Evolutionary conservation across 2,113 vertebrate genomes (phyloP).

Genomic region (Boleophthalmus pectinirostris): DNA sequence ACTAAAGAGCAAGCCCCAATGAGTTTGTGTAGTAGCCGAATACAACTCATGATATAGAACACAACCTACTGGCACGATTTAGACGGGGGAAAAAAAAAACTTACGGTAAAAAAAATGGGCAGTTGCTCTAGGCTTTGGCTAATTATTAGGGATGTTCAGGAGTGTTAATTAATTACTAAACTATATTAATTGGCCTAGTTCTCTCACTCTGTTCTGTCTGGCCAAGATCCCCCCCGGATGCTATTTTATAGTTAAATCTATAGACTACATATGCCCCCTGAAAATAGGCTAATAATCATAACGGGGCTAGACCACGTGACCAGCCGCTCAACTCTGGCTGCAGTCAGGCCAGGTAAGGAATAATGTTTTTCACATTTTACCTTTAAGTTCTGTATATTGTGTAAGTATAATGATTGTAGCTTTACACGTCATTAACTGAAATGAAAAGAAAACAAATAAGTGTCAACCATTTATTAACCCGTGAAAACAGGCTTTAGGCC

Average conservation of each 20-base stretch:
- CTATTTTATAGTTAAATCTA: no score
- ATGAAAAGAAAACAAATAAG: background rate
- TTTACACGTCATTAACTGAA: background rate
- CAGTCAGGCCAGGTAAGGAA: background rate
- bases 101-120: no score
- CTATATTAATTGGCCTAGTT: no score
- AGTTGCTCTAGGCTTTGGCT: no score
- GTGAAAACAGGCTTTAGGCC: background rate
- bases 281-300: no score
- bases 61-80: conserved; percentile 47
- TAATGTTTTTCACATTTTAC: background rate
- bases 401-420: background rate
- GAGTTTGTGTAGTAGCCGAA: conserved; percentile 12
- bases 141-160: no score
- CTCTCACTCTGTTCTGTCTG: no score
- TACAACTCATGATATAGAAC: conserved; percentile 21
- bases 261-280: no score
- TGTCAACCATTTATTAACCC: background rate
- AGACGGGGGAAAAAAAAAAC: background rate
- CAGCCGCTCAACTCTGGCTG: background rate
- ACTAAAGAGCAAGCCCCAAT: conserved; percentile 27
- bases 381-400: no score
- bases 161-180: no score
- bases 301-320: background rate
- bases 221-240: no score